Conservation (phyloP, 1,140 invertebrate genomes). For the Brachionus sp. region DNA sequence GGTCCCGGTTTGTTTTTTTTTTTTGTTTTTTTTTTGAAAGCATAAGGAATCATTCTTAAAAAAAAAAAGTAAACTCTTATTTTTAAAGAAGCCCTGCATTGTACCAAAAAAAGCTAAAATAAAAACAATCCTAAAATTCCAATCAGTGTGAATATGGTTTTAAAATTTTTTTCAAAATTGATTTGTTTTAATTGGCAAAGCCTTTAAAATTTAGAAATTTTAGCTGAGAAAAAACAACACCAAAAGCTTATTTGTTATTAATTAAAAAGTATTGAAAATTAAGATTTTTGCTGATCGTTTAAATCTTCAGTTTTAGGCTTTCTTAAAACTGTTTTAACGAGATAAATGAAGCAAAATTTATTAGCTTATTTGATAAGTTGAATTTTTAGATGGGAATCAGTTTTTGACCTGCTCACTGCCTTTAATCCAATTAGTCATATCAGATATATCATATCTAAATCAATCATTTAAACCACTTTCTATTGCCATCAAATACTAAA, state of each 20-base stretch:
- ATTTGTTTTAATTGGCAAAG: neutral
- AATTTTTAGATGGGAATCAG: neutral
- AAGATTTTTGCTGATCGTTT: neutral
- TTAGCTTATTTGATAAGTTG: neutral
- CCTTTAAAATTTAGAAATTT: neutral
- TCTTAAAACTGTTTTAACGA: neutral
- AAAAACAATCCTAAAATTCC: slow-evolving; percentile 30
- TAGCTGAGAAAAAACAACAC: neutral
- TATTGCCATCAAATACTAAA: neutral
- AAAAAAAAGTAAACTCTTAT: neutral
- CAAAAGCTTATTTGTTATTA: neutral
- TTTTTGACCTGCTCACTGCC: neutral
- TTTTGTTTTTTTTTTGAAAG: too few relatives aligned
- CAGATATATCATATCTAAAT: neutral
- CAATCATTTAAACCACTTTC: neutral
- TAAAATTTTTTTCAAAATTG: neutral
- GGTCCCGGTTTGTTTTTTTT: neutral
- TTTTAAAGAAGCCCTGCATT: neutral
- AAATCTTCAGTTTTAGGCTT: neutral
- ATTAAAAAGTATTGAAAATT: slow-evolving; percentile 15
- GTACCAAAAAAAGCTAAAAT: neutral
- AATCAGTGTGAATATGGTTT: neutral
- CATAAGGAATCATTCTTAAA: slow-evolving; percentile 25
- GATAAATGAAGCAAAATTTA: neutral
- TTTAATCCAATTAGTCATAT: neutral